Base-by-base conservation (phyloP, 1,140 invertebrate species). In the Ceratina japonica region DNA sequence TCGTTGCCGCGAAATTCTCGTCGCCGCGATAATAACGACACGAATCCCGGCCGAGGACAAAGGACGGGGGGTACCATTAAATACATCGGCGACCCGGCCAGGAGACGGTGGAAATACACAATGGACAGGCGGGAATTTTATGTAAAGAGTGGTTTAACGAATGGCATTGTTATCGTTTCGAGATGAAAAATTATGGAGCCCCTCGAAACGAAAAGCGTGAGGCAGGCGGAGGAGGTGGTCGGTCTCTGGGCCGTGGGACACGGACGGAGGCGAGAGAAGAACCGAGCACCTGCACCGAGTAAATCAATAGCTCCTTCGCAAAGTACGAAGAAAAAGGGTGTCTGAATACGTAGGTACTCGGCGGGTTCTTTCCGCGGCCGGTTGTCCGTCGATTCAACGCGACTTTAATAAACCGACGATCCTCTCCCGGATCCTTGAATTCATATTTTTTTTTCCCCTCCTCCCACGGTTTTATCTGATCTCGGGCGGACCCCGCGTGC, bases 131-230 rank as follows among this genome's bases (percentile, higher is more conserved):
- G 37, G 52, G 24, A 18, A 56, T 73, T 74, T 79, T 73, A 69
- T 66, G 68, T 65, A 62, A 78, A 81, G 69, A 16, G 54, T 31
- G 75, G 58, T 72, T 78, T 81, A 79, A 78, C 75, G 69, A 81
- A 79, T 65, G 58, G 80, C 56, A 79, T 79, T 81, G 80, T 81
- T 68, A 65, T 79, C 75, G 54, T 79, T 73, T 37, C 68, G 75
- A 56, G 69, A 71, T 79, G 69, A 79, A 79, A 81, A 81, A 81
- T 81, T 77, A n/a, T 65, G 37, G 44, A 70, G 20, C 54, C 51
- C 22, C 27, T 66, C 44, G 27, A 59, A 65, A 52, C 44, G 63
- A 24, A 4, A 12, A 8, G 1, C 4, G 15, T 44, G 24, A 3
- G 59, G 15, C 2, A 59, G 8, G 27, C 13, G 44, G 20, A 1